Conservation (phyloP, 2,797 vertebrate genomes). For the Steatocranus sp. region DNA sequence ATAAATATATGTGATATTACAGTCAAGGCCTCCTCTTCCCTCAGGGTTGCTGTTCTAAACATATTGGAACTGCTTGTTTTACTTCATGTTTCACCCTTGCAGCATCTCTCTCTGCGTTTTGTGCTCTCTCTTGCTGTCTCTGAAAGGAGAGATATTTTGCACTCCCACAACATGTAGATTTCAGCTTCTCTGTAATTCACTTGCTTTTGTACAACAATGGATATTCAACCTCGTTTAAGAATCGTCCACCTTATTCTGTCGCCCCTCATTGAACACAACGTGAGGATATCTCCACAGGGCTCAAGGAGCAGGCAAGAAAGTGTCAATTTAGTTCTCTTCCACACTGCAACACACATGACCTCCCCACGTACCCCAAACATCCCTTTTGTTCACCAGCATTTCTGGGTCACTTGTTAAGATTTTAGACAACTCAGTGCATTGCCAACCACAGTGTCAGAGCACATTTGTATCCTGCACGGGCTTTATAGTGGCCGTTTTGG, state of each 20-base stretch:
- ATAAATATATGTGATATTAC: slow-evolving; percentile 41
- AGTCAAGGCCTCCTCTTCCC: slow-evolving; percentile 36
- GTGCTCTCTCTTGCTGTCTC: not conserved
- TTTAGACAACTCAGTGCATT: slow-evolving; percentile 65
- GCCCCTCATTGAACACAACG: not conserved
- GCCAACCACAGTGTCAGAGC: slow-evolving; percentile 61
- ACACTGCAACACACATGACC: slow-evolving; percentile 39
- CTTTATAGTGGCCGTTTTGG: slow-evolving; percentile 35
- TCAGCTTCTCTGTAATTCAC: not conserved
- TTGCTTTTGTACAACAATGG: slow-evolving; percentile 4
- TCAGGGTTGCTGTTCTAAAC: slow-evolving; percentile 50
- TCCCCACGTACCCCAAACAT: slow-evolving; percentile 1
- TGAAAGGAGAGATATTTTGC: slow-evolving; percentile 9
- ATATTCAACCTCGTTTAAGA: not conserved
- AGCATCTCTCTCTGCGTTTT: not conserved
- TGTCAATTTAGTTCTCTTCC: slow-evolving; percentile 52
- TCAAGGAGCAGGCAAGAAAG: slow-evolving; percentile 28
- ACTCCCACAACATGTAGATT: slow-evolving; percentile 14
- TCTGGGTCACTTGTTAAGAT: slow-evolving; percentile 75
- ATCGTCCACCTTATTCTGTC: slow-evolving; percentile 8
- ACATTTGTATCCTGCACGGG: slow-evolving; percentile 54
- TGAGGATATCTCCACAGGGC: slow-evolving; percentile 11
- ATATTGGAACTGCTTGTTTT: slow-evolving; percentile 60
- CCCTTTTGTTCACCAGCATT: slow-evolving; percentile 38
- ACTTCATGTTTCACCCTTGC: slow-evolving; percentile 48